Evolutionary conservation across 64 coral and sea anemone species (phyloP), one percentile per base, ranked within the genome.

Genomic region (Hydrozoanthus tunicans): DNA sequence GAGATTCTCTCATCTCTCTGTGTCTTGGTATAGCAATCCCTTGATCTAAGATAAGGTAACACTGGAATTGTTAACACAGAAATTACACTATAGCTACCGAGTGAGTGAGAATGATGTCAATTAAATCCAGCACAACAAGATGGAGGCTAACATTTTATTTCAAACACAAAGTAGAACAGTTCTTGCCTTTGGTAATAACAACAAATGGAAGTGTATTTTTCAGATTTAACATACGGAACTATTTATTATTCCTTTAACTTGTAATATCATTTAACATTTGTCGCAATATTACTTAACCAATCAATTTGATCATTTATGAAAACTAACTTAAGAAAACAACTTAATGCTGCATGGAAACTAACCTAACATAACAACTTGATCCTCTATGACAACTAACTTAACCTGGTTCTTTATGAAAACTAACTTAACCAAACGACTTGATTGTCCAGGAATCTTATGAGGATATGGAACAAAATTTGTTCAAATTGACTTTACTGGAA

Each of bases 401-500:
- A 20, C 20, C 20, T 20, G 20, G 20, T 20, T 66, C 64, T 66
- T 11, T 66, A 66, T 66, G 64, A 66, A 66, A 66, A 66, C 64
- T 66, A 66, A 66, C 64, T 66, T 66, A 66, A 66, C 64, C 64
- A 66, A 66, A 66, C 64, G 17, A 66, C 64, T 66, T 66, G 82
- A 85, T 85, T 85, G n/a, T 53, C 82, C 67, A 85, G 82, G 82
- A 85, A 85, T 85, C 82, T 85, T 85, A 62, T 85, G 62, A 85
- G 82, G 62, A 68, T 85, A 85, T 85, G 82, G 62, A 85, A 85
- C 82, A 85, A 69, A 69, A 85, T 85, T 69, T 85, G 82, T 85
- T 85, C 20, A 85, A 85, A 85, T 85, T 85, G 82, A 85, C 82
- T 85, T 85, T 85, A 85, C 62, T 66, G 61, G 64, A 85, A 85